These are phyloP conservation scores for Podarcis muralis DNA, from an alignment of 2,113 vertebrate genomes.

Conservation along the genomic window DNA sequence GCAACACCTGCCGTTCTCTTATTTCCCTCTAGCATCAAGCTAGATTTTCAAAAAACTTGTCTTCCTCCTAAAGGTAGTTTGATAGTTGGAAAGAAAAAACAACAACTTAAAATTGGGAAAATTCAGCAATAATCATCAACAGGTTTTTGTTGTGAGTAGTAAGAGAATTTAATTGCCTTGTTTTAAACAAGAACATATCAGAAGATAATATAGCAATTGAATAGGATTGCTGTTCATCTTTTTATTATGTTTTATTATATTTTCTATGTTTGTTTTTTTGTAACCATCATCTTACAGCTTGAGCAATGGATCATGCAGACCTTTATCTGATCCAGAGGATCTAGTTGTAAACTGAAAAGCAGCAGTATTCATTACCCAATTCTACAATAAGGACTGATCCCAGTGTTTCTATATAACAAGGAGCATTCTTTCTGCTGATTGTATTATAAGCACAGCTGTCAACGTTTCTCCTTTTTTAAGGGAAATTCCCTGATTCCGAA, in stretches of 20 bases:
- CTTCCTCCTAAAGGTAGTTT: not conserved
- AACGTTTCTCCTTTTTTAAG: no score
- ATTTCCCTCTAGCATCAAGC: not conserved
- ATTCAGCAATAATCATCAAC: not conserved
- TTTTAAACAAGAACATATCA: no score
- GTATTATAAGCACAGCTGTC: no score
- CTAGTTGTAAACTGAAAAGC: not conserved
- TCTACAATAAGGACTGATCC: not conserved
- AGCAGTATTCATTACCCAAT: not conserved
- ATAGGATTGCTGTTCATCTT: not conserved
- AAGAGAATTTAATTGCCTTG: not conserved
- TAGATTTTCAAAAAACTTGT: not conserved
- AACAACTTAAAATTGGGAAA: not conserved
- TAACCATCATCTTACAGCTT: not conserved
- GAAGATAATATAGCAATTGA: not conserved
- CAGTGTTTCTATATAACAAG: not conserved
- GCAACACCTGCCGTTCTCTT: not conserved
- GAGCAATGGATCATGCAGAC: not conserved
- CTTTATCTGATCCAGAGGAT: not conserved
- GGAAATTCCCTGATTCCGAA: no score
- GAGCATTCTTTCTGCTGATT: no score
- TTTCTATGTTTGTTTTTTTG: not conserved
- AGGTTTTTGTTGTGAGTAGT: not conserved
- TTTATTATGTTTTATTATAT: not conserved
- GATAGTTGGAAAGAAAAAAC: not conserved